Evolutionary conservation across 1,140 invertebrate genomes (phyloP).

Genomic region (Nasonia giraulti): DNA sequence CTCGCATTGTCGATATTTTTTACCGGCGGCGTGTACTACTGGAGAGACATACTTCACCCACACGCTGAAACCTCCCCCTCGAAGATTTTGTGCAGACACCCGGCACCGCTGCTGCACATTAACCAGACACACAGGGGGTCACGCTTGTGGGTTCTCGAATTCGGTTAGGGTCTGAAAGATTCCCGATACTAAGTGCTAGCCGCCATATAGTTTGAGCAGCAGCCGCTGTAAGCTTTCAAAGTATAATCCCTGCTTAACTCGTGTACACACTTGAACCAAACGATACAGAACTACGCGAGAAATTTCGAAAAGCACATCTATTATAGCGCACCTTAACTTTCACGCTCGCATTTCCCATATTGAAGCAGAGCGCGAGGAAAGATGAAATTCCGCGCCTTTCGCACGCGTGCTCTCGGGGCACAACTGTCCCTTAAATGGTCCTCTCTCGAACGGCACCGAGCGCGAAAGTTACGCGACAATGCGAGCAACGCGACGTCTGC

Average conservation of each 20-base stretch:
- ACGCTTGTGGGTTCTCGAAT: conserved; percentile 4
- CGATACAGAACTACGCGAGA: too few relatives aligned
- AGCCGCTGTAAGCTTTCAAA: too few relatives aligned
- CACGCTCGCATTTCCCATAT: too few relatives aligned
- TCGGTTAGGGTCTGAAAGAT: not conserved
- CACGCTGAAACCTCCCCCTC: too few relatives aligned
- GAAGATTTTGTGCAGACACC: too few relatives aligned
- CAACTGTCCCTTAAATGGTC: conserved; percentile 39
- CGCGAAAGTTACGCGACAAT: conserved; percentile 35
- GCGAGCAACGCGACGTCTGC: not conserved
- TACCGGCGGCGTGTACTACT: not conserved
- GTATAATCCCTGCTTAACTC: too few relatives aligned
- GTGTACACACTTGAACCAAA: too few relatives aligned
- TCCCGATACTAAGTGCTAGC: not conserved
- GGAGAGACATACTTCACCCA: too few relatives aligned
- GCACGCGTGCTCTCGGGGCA: not conserved
- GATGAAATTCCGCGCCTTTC: conserved; percentile 12
- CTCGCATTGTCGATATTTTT: not conserved
- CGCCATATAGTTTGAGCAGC: too few relatives aligned
- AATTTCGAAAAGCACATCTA: too few relatives aligned
- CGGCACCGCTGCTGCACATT: too few relatives aligned
- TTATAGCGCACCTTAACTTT: too few relatives aligned
- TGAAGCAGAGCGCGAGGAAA: not conserved
- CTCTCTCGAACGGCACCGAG: not conserved
- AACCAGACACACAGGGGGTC: not conserved